Evolutionary conservation across 2,797 vertebrate genomes (phyloP).

Genomic region (Anas bahamensis): DNA sequence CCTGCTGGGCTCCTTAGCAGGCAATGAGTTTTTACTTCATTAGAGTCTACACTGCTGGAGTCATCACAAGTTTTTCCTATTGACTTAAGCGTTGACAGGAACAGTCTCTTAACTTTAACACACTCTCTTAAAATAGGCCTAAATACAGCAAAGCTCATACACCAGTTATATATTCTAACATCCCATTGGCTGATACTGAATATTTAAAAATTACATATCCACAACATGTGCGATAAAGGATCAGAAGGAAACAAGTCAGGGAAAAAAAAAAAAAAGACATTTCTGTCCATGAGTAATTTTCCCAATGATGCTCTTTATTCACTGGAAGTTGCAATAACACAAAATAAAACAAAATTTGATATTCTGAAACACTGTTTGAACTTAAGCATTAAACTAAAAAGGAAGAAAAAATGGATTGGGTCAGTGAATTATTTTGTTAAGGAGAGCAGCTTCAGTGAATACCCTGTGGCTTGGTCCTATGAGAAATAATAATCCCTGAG

Average conservation of each 20-base stretch:
- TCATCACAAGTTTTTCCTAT: not conserved
- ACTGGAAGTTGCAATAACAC: not conserved
- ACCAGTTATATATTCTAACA: not conserved
- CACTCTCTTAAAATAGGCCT: not conserved
- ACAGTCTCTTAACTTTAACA: not conserved
- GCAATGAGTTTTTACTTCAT: not conserved
- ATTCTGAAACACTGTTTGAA: not conserved
- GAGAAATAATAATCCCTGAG: constrained; percentile 43
- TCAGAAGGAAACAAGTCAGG: not conserved
- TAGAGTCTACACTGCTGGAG: not conserved
- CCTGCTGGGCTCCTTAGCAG: not conserved
- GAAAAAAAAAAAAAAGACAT: not conserved
- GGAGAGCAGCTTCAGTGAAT: not conserved
- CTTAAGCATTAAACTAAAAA: not conserved
- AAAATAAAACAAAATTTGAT: not conserved
- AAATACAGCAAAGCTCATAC: not conserved
- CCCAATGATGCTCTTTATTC: not conserved
- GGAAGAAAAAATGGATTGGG: not conserved
- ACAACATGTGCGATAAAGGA: not conserved
- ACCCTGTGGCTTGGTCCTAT: constrained; percentile 10
- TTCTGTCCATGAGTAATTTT: not conserved
- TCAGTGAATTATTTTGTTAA: not conserved
- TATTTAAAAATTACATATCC: not conserved
- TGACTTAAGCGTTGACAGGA: not conserved
- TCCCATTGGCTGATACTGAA: not conserved